Evolutionary conservation across 2,113 vertebrate genomes (phyloP).

Genomic region (Nasalis larvatus): DNA sequence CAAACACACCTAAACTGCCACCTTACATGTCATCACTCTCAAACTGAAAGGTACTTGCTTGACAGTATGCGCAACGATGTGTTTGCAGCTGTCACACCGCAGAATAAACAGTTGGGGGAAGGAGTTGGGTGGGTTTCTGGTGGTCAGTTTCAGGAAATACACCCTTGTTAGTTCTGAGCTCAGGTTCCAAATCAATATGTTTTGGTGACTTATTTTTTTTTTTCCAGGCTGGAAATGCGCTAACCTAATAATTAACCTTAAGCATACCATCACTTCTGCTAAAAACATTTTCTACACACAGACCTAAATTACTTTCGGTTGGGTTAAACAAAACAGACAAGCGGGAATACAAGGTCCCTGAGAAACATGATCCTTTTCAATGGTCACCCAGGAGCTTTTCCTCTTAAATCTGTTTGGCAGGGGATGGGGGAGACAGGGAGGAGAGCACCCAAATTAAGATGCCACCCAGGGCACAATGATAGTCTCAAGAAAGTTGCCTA

Average conservation of each 20-base stretch:
- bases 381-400: slow-evolving; percentile 62
- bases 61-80: background rate
- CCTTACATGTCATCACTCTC: background rate
- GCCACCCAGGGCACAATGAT: slow-evolving; percentile 47
- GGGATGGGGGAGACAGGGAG: background rate
- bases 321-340: slow-evolving; percentile 55
- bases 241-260: slow-evolving; percentile 68
- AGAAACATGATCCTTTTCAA: slow-evolving; percentile 57
- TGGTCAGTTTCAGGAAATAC: slow-evolving; percentile 53
- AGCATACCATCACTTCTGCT: slow-evolving; percentile 66
- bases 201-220: background rate
- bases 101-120: background rate
- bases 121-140: background rate
- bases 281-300: slow-evolving; percentile 56
- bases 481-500: slow-evolving; percentile 70
- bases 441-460: slow-evolving; percentile 36
- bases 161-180: slow-evolving; percentile 15
- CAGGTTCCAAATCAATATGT: slow-evolving; percentile 8
- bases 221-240: slow-evolving; percentile 20
- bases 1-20: background rate
- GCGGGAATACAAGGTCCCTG: slow-evolving; percentile 58
- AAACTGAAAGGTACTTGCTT: background rate
- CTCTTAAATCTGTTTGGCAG: slow-evolving; percentile 32
- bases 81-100: slow-evolving; percentile 23
- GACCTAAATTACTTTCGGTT: slow-evolving; percentile 67